phyloP scores from a whole-genome alignment of 2,888 invertebrate species.

The Automeris io region DNA sequence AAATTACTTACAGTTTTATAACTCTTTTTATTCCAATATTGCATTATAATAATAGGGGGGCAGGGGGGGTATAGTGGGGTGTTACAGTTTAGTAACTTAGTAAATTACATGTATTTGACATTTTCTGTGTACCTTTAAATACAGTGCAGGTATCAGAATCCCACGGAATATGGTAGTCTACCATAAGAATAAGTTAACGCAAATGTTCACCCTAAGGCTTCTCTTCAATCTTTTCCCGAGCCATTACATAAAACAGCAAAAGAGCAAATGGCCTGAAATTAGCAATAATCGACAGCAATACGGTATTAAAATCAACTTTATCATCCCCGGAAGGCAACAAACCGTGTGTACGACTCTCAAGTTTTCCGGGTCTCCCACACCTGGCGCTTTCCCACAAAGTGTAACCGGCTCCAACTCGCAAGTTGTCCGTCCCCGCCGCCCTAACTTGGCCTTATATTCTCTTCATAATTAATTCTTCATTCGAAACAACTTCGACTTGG shows the following conservation, averaged over 20 bases:
- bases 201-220: too few species aligned
- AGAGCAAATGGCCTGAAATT: conserved; percentile 15
- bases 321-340: conserved; percentile 70
- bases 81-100: too few species aligned
- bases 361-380: conserved; percentile 60
- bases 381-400: conserved; percentile 73
- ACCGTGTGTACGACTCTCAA: conserved; percentile 58
- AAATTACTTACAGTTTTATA: too few species aligned
- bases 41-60: too few species aligned
- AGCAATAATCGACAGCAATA: conserved; percentile 34
- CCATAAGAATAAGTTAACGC: too few species aligned
- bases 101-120: too few species aligned
- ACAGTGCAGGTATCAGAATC: too few species aligned
- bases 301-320: conserved; percentile 73
- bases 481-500: conserved; percentile 68
- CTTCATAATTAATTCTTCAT: conserved; percentile 77
- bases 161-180: too few species aligned
- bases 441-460: conserved; percentile 56
- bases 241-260: conserved; percentile 11
- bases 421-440: conserved; percentile 46
- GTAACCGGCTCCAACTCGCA: conserved; percentile 62
- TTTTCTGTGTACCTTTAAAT: too few species aligned
- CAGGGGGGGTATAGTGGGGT: too few species aligned
- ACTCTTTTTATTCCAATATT: too few species aligned
- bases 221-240: too few species aligned